Percentiles rank a stretch among this genome's conserved stretches.
Conservation (phyloP, 1,140 invertebrate species). For the Cydia splendana region DNA sequence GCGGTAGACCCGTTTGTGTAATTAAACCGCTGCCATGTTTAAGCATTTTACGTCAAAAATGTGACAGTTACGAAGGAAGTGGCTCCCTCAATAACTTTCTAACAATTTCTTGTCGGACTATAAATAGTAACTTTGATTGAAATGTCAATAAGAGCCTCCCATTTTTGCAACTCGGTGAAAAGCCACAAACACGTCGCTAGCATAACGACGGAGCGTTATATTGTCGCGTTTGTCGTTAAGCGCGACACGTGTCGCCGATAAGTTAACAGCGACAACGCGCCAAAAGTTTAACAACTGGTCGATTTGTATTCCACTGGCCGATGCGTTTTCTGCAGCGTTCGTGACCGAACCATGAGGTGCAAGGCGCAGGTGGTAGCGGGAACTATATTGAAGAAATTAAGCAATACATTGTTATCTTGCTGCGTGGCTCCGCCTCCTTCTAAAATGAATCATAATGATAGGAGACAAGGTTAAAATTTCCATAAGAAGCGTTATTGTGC, state of each 20-base stretch:
- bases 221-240: slow-evolving; percentile 1
- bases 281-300: slow-evolving; percentile 14
- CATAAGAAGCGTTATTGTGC: too few relatives aligned
- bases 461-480: too few relatives aligned
- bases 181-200: background rate
- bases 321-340: slow-evolving; percentile 12
- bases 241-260: slow-evolving; percentile 6
- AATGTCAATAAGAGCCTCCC: background rate
- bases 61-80: too few relatives aligned
- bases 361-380: background rate
- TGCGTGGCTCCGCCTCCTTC: too few relatives aligned
- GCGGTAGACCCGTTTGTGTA: too few relatives aligned
- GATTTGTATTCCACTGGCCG: slow-evolving; percentile 6
- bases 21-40: too few relatives aligned
- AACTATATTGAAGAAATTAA: background rate
- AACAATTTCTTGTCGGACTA: too few relatives aligned
- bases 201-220: background rate
- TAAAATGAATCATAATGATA: too few relatives aligned
- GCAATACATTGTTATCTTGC: too few relatives aligned
- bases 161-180: background rate
- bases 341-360: background rate
- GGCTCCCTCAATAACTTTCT: too few relatives aligned
- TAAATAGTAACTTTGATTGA: too few relatives aligned
- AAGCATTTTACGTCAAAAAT: too few relatives aligned
- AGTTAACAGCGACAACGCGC: slow-evolving; percentile 5